Evolutionary conservation across 1,140 invertebrate genomes (phyloP).

Genomic region (Sitophilus oryzae): DNA sequence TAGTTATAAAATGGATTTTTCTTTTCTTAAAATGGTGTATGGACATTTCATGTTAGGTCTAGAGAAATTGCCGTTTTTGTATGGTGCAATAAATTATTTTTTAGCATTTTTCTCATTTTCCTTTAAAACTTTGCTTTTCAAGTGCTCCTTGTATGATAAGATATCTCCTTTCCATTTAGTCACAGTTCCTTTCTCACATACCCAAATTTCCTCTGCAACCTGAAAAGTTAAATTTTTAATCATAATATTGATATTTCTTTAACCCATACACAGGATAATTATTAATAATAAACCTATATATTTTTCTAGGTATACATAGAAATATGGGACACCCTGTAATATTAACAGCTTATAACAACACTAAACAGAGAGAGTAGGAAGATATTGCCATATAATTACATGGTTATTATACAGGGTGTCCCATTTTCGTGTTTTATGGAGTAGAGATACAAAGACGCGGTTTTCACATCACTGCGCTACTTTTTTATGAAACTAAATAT

Average conservation of each 20-base stretch:
- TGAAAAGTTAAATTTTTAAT: constrained; percentile 43
- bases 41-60: constrained; percentile 9
- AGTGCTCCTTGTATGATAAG: constrained; percentile 90
- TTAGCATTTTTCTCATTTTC: constrained; percentile 46
- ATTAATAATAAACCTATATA: no score
- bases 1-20: not conserved
- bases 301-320: no score
- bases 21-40: constrained; percentile 6
- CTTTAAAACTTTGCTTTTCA: constrained; percentile 76
- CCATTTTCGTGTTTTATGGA: no score
- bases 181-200: constrained; percentile 92
- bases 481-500: no score
- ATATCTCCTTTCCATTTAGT: constrained; percentile 98
- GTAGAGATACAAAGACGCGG: no score
- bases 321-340: no score
- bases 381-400: no score
- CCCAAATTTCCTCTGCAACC: constrained; percentile 99
- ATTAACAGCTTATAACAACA: no score
- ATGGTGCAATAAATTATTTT: not conserved
- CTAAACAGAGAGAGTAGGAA: no score
- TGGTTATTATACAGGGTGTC: no score
- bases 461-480: no score
- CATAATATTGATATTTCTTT: not conserved
- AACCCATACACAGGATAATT: not conserved
- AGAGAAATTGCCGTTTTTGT: not conserved